Conservation (phyloP, 2,113 vertebrate species). For the Pseudonaja textilis region DNA sequence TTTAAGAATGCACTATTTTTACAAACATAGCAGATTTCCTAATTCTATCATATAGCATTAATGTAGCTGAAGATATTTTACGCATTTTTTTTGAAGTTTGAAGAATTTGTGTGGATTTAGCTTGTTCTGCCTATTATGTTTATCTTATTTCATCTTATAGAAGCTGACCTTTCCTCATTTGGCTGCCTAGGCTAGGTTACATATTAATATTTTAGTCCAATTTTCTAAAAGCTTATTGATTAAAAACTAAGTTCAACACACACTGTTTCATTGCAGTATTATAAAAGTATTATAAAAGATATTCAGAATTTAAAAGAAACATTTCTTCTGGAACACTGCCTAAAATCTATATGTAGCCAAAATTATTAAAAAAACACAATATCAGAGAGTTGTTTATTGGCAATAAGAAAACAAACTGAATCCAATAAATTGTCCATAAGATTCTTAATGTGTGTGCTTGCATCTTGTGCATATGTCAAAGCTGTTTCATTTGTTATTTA, state of each 20-base stretch:
- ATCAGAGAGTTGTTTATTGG: not conserved
- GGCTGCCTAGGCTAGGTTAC: not conserved
- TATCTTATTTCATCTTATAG: not conserved
- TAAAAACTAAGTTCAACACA: not conserved
- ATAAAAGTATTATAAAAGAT: not conserved
- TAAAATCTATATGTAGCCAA: not conserved
- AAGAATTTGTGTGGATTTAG: not conserved
- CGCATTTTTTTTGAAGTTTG: not conserved
- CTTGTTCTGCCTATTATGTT: not conserved
- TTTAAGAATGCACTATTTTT: not conserved
- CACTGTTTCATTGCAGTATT: not conserved
- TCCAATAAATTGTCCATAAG: not conserved
- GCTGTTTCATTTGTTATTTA: not conserved
- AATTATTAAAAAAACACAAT: not conserved
- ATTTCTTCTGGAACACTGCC: not conserved
- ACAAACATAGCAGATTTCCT: not conserved
- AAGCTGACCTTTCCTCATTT: not conserved
- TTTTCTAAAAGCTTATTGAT: not conserved
- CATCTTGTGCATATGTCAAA: not conserved
- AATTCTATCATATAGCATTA: not conserved
- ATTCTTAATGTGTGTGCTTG: not conserved
- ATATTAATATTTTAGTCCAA: not conserved
- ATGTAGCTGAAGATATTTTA: not conserved
- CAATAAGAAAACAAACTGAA: not conserved
- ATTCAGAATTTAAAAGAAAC: not conserved